These are phyloP conservation scores for Lepidonotus clava DNA, from an alignment of 2,888 invertebrate genomes.

Conservation along the genomic window DNA sequence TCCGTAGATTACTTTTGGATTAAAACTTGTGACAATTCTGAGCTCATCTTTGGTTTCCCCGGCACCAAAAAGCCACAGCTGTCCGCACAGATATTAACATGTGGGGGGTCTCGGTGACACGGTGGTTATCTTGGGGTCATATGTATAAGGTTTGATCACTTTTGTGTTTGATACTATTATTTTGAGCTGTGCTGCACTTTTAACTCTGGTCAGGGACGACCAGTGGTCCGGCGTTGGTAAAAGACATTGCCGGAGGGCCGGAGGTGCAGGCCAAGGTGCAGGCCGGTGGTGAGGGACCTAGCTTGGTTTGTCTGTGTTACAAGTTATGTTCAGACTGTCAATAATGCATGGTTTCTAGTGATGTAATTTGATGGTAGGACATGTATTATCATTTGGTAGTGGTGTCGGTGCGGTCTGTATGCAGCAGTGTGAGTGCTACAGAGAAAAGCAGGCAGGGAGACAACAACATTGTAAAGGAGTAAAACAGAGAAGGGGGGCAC, in stretches of 20 bases:
- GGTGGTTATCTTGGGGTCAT: constrained; percentile 14
- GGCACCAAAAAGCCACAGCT: neutral
- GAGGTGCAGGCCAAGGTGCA: neutral
- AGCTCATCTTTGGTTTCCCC: constrained; percentile 19
- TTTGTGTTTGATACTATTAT: neutral
- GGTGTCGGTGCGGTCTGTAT: constrained; percentile 9
- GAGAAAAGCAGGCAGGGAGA: constrained; percentile 28
- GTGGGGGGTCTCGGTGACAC: constrained; percentile 4
- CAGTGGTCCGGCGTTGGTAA: neutral
- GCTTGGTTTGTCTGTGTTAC: too few relatives aligned
- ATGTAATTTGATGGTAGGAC: too few relatives aligned
- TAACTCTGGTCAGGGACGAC: neutral
- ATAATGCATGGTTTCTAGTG: too few relatives aligned
- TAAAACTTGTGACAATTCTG: too few relatives aligned
- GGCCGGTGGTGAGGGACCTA: neutral
- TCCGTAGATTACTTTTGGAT: neutral
- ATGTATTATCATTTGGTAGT: too few relatives aligned
- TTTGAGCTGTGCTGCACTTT: too few relatives aligned
- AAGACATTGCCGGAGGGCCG: too few relatives aligned
- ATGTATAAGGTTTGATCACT: neutral
- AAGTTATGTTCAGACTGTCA: too few relatives aligned
- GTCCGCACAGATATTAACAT: neutral
- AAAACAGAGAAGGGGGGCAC: neutral
- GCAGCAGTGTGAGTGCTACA: neutral
- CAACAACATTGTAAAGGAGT: neutral